phyloP scores from a whole-genome alignment of 2,888 invertebrate genomes.

The Euphydryas editha region DNA sequence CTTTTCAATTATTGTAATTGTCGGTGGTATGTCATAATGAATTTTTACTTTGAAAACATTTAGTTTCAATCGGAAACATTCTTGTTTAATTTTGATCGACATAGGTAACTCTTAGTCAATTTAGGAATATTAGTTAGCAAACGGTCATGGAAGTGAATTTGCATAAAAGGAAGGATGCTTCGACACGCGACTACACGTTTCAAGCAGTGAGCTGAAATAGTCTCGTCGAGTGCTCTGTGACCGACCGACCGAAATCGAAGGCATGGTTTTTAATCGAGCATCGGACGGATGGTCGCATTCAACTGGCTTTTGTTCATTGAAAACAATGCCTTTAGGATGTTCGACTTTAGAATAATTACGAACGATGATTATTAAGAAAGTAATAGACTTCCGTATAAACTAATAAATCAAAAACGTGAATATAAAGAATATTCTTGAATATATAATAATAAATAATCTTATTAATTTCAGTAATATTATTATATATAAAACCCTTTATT shows the following conservation, averaged over 20 bases:
- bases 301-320: constrained; percentile 37
- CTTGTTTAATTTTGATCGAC: not conserved
- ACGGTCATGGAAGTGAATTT: constrained; percentile 28
- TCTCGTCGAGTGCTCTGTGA: constrained; percentile 35
- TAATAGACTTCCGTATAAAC: constrained; percentile 27
- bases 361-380: constrained; percentile 31
- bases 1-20: constrained; percentile 3
- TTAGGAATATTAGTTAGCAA: constrained; percentile 20
- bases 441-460: no score
- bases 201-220: constrained; percentile 33
- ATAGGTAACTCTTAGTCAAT: constrained; percentile 8
- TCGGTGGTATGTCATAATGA: not conserved
- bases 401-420: no score
- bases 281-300: constrained; percentile 35
- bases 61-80: not conserved
- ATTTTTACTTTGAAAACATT: no score
- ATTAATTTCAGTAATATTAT: no score
- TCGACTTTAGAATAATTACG: constrained; percentile 34
- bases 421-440: no score
- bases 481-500: no score
- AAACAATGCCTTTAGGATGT: constrained; percentile 40
- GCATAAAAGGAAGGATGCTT: constrained; percentile 29
- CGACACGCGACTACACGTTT: constrained; percentile 31
- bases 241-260: constrained; percentile 42
- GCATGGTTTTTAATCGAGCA: constrained; percentile 41